Percentiles rank a stretch among this genome's conserved stretches.
Evolutionary conservation across 1,140 invertebrate species (phyloP).

Genomic region (Caenorhabditis latens): DNA sequence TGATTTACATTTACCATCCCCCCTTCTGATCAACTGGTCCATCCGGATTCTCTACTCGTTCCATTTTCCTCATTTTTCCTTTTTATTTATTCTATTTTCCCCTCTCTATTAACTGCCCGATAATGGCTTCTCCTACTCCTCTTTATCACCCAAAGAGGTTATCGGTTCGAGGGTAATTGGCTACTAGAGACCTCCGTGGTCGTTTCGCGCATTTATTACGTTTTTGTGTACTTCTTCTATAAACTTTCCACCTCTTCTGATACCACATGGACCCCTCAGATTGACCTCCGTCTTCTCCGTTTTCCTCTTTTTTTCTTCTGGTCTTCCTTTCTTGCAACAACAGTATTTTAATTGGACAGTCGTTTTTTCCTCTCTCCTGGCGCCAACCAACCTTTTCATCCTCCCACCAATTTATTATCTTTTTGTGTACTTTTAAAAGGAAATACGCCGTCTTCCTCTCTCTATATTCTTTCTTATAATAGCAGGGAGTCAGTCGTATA

Average conservation of each 20-base stretch:
- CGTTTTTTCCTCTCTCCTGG: background rate
- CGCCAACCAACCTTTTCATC: constrained; percentile 39
- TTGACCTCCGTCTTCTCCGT: background rate
- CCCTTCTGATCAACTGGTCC: background rate
- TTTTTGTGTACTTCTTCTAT: constrained; percentile 6
- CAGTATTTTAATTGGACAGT: constrained; percentile 45
- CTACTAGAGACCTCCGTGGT: background rate
- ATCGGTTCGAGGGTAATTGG: constrained; percentile 24
- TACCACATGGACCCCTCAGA: background rate
- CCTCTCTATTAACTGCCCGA: constrained; percentile 14
- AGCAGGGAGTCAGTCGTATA: constrained; percentile 26
- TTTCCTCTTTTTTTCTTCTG: background rate
- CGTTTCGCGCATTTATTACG: constrained; percentile 23
- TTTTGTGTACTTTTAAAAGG: constrained; percentile 53
- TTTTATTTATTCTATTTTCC: constrained; percentile 36
- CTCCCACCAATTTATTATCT: constrained; percentile 52
- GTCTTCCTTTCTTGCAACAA: constrained; percentile 31
- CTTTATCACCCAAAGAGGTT: constrained; percentile 30
- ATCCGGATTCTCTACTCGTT: background rate
- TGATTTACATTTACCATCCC: constrained; percentile 9
- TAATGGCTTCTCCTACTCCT: constrained; percentile 33
- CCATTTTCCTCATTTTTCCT: background rate
- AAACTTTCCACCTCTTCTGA: background rate
- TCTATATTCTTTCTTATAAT: constrained; percentile 27
- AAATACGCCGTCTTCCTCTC: background rate